Conservation (phyloP, 2,888 invertebrate species). For the Cartodere bifasciata region DNA sequence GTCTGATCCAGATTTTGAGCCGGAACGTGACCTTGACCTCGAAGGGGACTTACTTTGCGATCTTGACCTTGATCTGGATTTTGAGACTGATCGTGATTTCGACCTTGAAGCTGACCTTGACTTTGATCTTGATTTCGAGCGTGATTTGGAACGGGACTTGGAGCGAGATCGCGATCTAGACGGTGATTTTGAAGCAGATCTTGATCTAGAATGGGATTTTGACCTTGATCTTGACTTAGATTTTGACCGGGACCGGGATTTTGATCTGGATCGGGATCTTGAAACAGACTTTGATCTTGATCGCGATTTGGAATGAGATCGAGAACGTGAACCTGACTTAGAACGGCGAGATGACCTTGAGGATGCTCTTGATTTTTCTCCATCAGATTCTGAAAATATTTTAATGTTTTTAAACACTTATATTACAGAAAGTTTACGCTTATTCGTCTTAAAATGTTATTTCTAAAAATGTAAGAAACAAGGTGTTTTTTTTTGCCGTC, state of each 20-base stretch:
- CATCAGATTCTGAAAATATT: too few relatives aligned
- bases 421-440: too few relatives aligned
- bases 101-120: slow-evolving; percentile 26
- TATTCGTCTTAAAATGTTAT: too few relatives aligned
- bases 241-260: slow-evolving; percentile 32
- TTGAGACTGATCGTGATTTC: slow-evolving; percentile 19
- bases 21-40: slow-evolving; percentile 23
- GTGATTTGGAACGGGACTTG: slow-evolving; percentile 26
- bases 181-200: slow-evolving; percentile 19
- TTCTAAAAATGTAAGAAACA: too few relatives aligned
- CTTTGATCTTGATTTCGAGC: slow-evolving; percentile 37
- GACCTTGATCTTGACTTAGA: slow-evolving; percentile 30
- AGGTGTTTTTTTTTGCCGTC: too few relatives aligned
- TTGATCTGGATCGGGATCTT: slow-evolving; percentile 20
- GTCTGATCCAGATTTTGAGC: slow-evolving; percentile 24
- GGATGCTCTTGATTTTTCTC: slow-evolving; percentile 20
- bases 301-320: slow-evolving; percentile 27
- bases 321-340: slow-evolving; percentile 36
- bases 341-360: slow-evolving; percentile 33
- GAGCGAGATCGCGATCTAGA: slow-evolving; percentile 17
- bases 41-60: slow-evolving; percentile 22
- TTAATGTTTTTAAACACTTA: too few relatives aligned
- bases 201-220: slow-evolving; percentile 23
- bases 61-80: slow-evolving; percentile 13
- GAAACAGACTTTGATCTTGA: slow-evolving; percentile 19